Conservation (phyloP, 1,140 invertebrate genomes). For the Bombyx mori region DNA sequence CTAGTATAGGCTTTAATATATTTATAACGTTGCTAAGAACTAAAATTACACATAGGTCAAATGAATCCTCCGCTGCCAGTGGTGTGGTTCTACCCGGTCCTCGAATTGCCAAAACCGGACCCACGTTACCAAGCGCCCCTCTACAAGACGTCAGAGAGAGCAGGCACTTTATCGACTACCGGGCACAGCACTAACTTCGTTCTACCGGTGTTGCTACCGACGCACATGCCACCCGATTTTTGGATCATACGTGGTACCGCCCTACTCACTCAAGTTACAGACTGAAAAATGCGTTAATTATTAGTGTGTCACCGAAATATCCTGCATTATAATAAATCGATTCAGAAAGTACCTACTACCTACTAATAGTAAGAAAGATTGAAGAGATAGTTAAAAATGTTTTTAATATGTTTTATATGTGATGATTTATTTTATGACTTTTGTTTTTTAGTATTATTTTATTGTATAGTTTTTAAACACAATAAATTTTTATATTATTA, state of each 20-base stretch:
- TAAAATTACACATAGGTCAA: conserved; percentile 34
- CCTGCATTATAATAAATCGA: neutral
- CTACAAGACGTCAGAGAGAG: conserved; percentile 89
- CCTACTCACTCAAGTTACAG: conserved; percentile 81
- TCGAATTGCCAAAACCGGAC: conserved; percentile 73
- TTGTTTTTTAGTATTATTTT: too few relatives aligned
- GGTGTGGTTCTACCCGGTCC: conserved; percentile 80
- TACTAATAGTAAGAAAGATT: too few relatives aligned
- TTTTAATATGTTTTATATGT: too few relatives aligned
- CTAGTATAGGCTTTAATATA: too few relatives aligned
- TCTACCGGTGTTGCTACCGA: conserved; percentile 81
- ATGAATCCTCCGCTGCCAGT: conserved; percentile 84
- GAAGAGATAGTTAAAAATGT: too few relatives aligned
- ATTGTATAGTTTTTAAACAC: too few relatives aligned
- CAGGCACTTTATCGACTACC: conserved; percentile 87
- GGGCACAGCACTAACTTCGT: conserved; percentile 94
- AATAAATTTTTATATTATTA: too few relatives aligned
- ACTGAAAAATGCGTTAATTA: conserved; percentile 15
- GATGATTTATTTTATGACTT: too few relatives aligned
- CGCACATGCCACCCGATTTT: conserved; percentile 75
- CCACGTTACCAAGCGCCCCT: conserved; percentile 82
- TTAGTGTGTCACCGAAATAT: neutral
- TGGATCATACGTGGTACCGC: conserved; percentile 92
- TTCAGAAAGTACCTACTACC: too few relatives aligned
- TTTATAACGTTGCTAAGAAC: too few relatives aligned